Evolutionary conservation across 2,888 invertebrate species (phyloP).

Genomic region (Thumatha senex): DNA sequence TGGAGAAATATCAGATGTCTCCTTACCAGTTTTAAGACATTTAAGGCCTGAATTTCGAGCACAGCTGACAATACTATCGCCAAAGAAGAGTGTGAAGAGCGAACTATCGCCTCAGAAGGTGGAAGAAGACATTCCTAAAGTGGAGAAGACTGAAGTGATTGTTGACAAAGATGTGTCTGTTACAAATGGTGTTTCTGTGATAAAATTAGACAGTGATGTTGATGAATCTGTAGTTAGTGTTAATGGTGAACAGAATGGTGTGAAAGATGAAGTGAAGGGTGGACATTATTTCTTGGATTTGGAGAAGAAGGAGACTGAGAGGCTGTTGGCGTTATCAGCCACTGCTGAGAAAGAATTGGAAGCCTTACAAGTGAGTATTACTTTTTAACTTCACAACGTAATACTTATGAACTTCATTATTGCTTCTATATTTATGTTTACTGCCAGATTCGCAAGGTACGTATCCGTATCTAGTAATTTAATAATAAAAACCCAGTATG

Average conservation of each 20-base stretch:
- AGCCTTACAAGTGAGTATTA: constrained; percentile 66
- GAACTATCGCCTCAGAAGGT: constrained; percentile 64
- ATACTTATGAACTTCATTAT: no score
- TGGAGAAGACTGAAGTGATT: constrained; percentile 37
- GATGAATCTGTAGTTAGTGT: constrained; percentile 46
- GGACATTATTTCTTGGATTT: constrained; percentile 91
- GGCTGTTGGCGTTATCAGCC: constrained; percentile 87
- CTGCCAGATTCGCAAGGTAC: no score
- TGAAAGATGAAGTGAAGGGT: constrained; percentile 82
- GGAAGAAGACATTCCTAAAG: constrained; percentile 57
- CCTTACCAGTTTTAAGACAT: constrained; percentile 91
- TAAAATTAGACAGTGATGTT: constrained; percentile 59
- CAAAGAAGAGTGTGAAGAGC: constrained; percentile 75
- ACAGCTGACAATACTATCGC: constrained; percentile 88
- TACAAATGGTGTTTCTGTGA: constrained; percentile 55
- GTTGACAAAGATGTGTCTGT: constrained; percentile 52
- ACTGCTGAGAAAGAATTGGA: constrained; percentile 88
- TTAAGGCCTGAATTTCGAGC: constrained; percentile 93
- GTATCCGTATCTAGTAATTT: no score
- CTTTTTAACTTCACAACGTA: no score
- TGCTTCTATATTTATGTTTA: no score
- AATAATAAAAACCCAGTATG: no score
- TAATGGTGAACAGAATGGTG: constrained; percentile 45
- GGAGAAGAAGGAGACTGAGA: constrained; percentile 88
- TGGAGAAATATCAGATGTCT: constrained; percentile 53